A percentile compares a stretch with the other conserved stretches of the same genome.
Conservation (phyloP, 1,140 invertebrate species). For the Drosophila kepulauana region DNA sequence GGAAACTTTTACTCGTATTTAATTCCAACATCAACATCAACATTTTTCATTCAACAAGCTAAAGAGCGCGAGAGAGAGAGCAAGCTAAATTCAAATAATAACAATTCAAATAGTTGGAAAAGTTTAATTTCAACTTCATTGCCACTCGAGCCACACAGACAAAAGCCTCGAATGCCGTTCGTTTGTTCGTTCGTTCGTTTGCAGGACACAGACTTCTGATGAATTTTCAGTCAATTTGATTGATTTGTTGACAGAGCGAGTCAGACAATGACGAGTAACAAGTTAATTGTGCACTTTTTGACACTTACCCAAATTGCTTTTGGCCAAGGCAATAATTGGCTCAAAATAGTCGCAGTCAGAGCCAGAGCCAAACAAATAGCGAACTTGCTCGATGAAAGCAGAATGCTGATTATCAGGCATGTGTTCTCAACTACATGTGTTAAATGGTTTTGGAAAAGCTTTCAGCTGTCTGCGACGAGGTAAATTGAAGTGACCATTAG, state of each 20-base stretch:
- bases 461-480: background rate
- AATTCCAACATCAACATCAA: constrained; percentile 8
- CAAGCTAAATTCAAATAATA: constrained; percentile 61
- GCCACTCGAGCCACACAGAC: constrained; percentile 38
- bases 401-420: constrained; percentile 4
- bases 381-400: background rate
- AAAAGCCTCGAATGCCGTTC: constrained; percentile 12
- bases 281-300: constrained; percentile 70
- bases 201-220: constrained; percentile 36
- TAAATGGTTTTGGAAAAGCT: constrained; percentile 6
- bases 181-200: too few relatives aligned
- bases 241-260: constrained; percentile 69
- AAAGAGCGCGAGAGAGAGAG: background rate
- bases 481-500: constrained; percentile 5
- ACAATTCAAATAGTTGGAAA: constrained; percentile 74
- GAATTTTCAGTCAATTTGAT: constrained; percentile 77
- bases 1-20: constrained; percentile 4
- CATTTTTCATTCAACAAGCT: constrained; percentile 27
- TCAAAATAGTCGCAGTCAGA: background rate
- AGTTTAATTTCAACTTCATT: constrained; percentile 70
- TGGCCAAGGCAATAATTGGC: constrained; percentile 18
- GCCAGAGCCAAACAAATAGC: background rate
- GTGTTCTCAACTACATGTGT: constrained; percentile 11
- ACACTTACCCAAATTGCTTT: constrained; percentile 73
- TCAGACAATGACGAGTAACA: constrained; percentile 48